Percentiles rank a stretch among this genome's conserved stretches.
These are phyloP conservation scores for Chloroclysta siterata DNA, from an alignment of 2,888 invertebrate species.

Conservation along the genomic window DNA sequence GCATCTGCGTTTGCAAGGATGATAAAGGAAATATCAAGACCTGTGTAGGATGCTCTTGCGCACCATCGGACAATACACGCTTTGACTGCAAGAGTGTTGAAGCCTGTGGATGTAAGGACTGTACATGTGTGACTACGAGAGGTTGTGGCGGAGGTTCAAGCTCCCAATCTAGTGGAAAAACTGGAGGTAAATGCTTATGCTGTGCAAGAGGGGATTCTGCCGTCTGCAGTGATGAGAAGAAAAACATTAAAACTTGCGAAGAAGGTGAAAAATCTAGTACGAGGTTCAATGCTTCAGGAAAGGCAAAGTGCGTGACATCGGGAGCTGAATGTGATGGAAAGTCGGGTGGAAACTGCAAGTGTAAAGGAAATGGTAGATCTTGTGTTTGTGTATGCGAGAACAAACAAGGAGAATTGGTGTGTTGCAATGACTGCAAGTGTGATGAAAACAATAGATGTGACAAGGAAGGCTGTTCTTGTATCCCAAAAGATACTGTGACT, in stretches of 20 bases:
- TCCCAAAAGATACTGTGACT: constrained; percentile 41
- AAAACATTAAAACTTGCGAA: not conserved
- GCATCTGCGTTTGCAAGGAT: constrained; percentile 47
- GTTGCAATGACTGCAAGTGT: constrained; percentile 46
- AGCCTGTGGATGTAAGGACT: constrained; percentile 3
- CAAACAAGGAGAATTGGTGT: constrained; percentile 15
- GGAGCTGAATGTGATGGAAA: not conserved
- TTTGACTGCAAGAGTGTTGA: constrained; percentile 18
- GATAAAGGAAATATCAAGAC: constrained; percentile 41
- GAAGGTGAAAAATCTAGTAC: too few relatives aligned
- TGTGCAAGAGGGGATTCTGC: not conserved
- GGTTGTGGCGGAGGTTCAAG: not conserved
- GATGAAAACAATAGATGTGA: constrained; percentile 40
- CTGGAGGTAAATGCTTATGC: not conserved
- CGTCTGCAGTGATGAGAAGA: not conserved
- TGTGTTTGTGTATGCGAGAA: constrained; percentile 33
- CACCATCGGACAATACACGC: constrained; percentile 31
- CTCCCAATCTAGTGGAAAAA: not conserved
- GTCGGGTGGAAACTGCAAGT: not conserved
- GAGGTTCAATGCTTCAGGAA: not conserved
- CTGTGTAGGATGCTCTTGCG: constrained; percentile 46
- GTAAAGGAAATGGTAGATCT: not conserved
- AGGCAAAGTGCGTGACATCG: not conserved
- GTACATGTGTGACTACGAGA: not conserved
- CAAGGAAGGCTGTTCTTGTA: constrained; percentile 41